phyloP scores from a whole-genome alignment of 2,888 invertebrate species.

The Ophion slaviceki region DNA sequence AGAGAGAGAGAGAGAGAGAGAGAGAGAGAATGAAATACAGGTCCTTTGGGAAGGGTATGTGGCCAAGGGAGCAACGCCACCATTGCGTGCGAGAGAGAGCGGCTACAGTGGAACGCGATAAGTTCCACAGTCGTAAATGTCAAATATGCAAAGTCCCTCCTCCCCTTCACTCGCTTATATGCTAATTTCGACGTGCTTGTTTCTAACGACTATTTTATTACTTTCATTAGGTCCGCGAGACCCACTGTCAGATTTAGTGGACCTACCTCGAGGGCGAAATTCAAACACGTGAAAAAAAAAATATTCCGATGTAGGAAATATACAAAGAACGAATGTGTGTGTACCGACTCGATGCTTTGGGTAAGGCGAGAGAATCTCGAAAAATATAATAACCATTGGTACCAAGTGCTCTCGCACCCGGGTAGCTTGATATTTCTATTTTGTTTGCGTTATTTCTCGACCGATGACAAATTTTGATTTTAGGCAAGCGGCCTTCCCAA shows the following conservation, averaged over 20 bases:
- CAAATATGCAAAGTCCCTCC: conserved; percentile 59
- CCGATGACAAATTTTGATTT: too few species aligned
- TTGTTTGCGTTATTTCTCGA: too few species aligned
- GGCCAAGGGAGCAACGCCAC: conserved; percentile 5
- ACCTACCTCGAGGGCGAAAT: conserved; percentile 37
- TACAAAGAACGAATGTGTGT: not conserved
- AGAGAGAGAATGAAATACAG: conserved; percentile 29
- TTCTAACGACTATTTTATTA: conserved; percentile 65
- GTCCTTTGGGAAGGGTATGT: conserved; percentile 1
- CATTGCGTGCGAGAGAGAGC: not conserved
- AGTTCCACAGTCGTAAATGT: conserved; percentile 65
- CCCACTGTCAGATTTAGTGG: conserved; percentile 50
- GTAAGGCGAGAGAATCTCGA: not conserved
- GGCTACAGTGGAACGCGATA: conserved; percentile 48
- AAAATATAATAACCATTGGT: not conserved
- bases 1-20: not conserved
- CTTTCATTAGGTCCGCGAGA: conserved; percentile 59
- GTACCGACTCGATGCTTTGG: not conserved
- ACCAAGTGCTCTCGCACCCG: too few species aligned
- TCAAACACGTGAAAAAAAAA: conserved; percentile 29
- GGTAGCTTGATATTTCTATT: too few species aligned
- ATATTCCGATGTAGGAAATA: not conserved
- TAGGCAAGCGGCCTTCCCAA: too few species aligned
- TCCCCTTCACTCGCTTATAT: conserved; percentile 54
- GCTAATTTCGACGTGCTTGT: conserved; percentile 63